Conservation (phyloP, 2,113 vertebrate genomes). For the Narcine bancroftii region DNA sequence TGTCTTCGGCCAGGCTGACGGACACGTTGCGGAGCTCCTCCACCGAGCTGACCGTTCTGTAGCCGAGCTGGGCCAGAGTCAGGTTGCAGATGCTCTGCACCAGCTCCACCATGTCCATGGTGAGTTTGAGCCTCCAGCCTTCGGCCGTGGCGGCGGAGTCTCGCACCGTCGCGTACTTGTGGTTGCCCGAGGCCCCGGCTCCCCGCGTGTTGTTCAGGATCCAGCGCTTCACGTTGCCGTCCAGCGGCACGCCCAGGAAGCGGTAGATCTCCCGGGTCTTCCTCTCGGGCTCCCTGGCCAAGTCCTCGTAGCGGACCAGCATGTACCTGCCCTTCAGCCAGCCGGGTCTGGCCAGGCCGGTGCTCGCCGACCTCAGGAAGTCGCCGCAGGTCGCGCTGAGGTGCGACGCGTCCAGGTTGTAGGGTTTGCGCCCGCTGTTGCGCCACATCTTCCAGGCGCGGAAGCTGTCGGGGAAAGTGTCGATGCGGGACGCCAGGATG, state of each 20-base stretch:
- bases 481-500: conserved; percentile 84
- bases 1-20: conserved; percentile 82
- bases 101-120: conserved; percentile 86
- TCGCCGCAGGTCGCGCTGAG: conserved; percentile 87
- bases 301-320: conserved; percentile 90
- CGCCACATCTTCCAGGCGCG: conserved; percentile 93
- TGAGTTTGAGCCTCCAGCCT: conserved; percentile 89
- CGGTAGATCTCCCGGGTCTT: conserved; percentile 92
- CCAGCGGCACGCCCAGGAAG: conserved; percentile 81
- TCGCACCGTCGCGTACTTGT: conserved; percentile 86
- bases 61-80: conserved; percentile 80
- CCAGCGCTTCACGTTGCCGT: conserved; percentile 82
- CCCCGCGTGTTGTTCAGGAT: conserved; percentile 88
- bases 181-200: conserved; percentile 78
- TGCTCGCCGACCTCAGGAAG: conserved; percentile 83
- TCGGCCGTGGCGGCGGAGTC: conserved; percentile 88
- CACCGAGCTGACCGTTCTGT: conserved; percentile 70
- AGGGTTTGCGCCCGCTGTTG: conserved; percentile 81
- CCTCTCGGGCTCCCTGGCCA: conserved; percentile 80
- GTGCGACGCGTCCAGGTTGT: conserved; percentile 82
- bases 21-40: conserved; percentile 87
- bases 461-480: conserved; percentile 90
- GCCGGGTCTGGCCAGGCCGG: conserved; percentile 69
- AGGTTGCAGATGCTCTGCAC: conserved; percentile 82
- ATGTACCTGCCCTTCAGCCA: conserved; percentile 97